A percentile compares a stretch with the other conserved stretches of the same genome.
phyloP scores from a whole-genome alignment of 1,140 invertebrate genomes.

The Triops longicaudatus region DNA sequence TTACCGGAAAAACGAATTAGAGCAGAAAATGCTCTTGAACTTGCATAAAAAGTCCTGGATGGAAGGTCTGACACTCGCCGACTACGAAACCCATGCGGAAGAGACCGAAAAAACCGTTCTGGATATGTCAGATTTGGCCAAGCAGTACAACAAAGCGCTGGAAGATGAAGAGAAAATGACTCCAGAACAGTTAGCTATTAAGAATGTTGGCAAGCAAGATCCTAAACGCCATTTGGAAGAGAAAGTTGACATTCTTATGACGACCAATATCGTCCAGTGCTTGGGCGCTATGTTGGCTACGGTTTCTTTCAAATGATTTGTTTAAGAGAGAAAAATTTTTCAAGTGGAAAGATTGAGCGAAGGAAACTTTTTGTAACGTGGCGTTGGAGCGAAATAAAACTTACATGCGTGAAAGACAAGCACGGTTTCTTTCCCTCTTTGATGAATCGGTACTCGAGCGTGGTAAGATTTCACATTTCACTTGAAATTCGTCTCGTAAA shows the following conservation, averaged over 20 bases:
- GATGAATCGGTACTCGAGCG: too few relatives aligned
- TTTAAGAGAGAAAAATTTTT: background rate
- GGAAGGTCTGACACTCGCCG: conserved; percentile 88
- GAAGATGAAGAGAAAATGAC: conserved; percentile 99
- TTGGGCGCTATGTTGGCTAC: conserved; percentile 97
- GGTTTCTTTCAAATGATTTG: conserved; percentile 79
- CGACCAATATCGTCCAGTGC: conserved; percentile 97
- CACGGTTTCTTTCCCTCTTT: too few relatives aligned
- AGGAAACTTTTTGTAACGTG: too few relatives aligned
- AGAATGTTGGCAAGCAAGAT: conserved; percentile 99
- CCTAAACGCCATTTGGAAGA: conserved; percentile 99
- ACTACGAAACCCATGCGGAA: conserved; percentile 90
- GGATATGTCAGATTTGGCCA: conserved; percentile 94
- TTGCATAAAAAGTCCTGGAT: conserved; percentile 99
- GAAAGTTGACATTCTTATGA: conserved; percentile 95
- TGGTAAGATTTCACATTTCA: too few relatives aligned
- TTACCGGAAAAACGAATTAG: conserved; percentile 96
- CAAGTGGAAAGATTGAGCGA: too few relatives aligned
- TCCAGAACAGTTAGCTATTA: conserved; percentile 97
- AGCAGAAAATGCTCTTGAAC: conserved; percentile 99
- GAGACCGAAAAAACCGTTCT: conserved; percentile 85
- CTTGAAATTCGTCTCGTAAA: too few relatives aligned
- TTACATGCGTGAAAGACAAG: too few relatives aligned
- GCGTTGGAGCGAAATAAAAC: too few relatives aligned
- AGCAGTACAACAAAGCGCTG: conserved; percentile 96